A percentile compares a stretch with the other conserved stretches of the same genome.
phyloP scores from a whole-genome alignment of 2,797 vertebrate species.

The Thunnus albacares region DNA sequence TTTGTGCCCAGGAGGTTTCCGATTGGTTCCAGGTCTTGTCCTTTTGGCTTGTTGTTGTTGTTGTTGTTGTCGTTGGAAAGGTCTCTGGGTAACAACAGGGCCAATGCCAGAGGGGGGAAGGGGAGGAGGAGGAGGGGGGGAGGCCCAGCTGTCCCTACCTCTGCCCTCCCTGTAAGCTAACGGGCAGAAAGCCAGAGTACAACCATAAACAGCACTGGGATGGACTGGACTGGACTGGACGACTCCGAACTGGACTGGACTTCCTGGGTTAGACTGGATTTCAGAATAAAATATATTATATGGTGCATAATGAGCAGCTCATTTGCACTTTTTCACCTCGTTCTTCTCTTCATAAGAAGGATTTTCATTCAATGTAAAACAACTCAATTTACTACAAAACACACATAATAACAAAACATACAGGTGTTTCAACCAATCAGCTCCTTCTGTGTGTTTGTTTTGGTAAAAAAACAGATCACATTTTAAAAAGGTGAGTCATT shows the following conservation, averaged over 20 bases:
- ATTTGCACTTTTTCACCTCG: not conserved
- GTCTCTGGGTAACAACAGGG: constrained; percentile 41
- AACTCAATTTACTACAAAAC: no score
- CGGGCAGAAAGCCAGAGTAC: constrained; percentile 54
- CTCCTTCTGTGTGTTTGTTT: no score
- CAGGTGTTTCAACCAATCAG: not conserved
- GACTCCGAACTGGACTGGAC: not conserved
- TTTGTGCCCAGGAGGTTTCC: constrained; percentile 53
- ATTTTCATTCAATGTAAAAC: no score
- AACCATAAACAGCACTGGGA: constrained; percentile 18
- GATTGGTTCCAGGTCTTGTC: constrained; percentile 23
- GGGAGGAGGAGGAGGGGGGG: constrained; percentile 35
- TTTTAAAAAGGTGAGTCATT: not conserved
- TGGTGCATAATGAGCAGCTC: not conserved
- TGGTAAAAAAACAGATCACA: not conserved
- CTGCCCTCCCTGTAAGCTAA: constrained; percentile 66
- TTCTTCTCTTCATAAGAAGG: no score
- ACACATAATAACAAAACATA: no score
- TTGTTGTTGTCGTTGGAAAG: constrained; percentile 26
- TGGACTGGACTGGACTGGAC: constrained; percentile 8
- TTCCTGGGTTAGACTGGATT: not conserved
- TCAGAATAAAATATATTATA: no score
- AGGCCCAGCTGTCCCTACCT: constrained; percentile 78
- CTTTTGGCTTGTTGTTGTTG: constrained; percentile 35
- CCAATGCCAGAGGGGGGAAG: constrained; percentile 54